Base-by-base conservation (phyloP, 2,797 vertebrate genomes). In the Heteromormyrus szaboi region DNA sequence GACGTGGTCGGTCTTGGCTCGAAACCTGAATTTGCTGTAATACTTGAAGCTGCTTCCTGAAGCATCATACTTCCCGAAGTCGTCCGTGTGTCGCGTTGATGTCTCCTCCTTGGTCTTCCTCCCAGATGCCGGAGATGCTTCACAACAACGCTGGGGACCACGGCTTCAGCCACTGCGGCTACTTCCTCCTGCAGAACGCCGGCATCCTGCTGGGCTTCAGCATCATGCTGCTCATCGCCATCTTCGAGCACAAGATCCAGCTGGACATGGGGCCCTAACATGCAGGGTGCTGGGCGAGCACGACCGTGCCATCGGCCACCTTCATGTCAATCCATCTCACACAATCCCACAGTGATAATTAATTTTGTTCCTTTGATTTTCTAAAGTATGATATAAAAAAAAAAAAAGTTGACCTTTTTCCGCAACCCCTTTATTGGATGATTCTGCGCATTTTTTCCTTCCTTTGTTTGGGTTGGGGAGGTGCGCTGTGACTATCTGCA, bases 101-200 rank as follows among this genome's bases (percentile, higher is more conserved):
- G 44, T 1, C 53, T 44, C 29, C 8, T 2, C 85, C 50, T 33
- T 5, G 11, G 17, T 41, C 11, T 84, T 9, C 14, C 46, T 2
- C 62, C 19, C 92, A 99, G 98, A 97, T 99, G 0, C 98, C 98
- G 0, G 98, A 99, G 96, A 99, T 99, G 98, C 93, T 99, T 79
- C 98, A 99, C 89, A 99, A 99, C 4, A 96, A 99, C 51, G 98
- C 98, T 5, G 97, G 97, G 0, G 98, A 99, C 92, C 97, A 98
- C 86, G 98, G 98, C 91, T 98, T 98, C 91, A 98, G 98, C 92
- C 97, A 99, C 90, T 99, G 97, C 90, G 98, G 98, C 50, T 99
- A 97, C 93, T 99, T 99, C 95, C 94, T 99, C 88, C 95, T 99
- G 86, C 98, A 99, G 95, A 99, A 99, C 22, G 97, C 97, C 90